phyloP scores from a whole-genome alignment of 1,140 invertebrate species.

The Camponotus floridanus region DNA sequence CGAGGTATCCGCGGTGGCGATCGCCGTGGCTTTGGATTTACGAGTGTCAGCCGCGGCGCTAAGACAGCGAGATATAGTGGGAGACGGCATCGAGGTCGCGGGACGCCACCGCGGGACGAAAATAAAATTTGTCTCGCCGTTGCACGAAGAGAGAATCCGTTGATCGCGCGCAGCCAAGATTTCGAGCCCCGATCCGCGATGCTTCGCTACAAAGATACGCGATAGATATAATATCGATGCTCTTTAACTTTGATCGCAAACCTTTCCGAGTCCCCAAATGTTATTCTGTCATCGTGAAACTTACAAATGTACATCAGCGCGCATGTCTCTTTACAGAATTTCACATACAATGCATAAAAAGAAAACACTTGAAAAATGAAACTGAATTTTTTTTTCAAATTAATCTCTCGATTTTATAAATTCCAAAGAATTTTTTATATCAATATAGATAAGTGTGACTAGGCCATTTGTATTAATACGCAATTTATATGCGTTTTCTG shows the following conservation, averaged over 20 bases:
- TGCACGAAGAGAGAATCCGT: constrained; percentile 31
- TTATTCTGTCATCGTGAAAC: background rate
- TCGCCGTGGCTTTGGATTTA: constrained; percentile 49
- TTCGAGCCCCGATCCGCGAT: background rate
- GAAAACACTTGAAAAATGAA: background rate
- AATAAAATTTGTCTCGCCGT: constrained; percentile 76
- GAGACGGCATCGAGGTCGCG: constrained; percentile 52
- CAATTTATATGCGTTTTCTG: background rate
- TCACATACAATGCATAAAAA: background rate
- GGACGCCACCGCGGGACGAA: constrained; percentile 70
- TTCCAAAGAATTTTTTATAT: background rate
- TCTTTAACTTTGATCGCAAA: constrained; percentile 13
- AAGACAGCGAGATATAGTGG: constrained; percentile 63
- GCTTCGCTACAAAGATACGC: constrained; percentile 11
- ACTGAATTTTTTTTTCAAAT: background rate
- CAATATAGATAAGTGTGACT: background rate
- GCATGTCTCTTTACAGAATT: background rate
- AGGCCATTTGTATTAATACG: background rate
- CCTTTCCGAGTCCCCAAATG: background rate
- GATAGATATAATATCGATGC: constrained; percentile 17
- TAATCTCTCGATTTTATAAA: background rate
- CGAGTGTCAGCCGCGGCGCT: constrained; percentile 58
- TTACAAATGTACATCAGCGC: background rate
- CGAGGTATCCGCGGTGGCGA: constrained; percentile 11
- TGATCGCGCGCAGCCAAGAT: constrained; percentile 34